Base-by-base conservation (phyloP, 2,797 vertebrate species). In the Pangasius djambal region DNA sequence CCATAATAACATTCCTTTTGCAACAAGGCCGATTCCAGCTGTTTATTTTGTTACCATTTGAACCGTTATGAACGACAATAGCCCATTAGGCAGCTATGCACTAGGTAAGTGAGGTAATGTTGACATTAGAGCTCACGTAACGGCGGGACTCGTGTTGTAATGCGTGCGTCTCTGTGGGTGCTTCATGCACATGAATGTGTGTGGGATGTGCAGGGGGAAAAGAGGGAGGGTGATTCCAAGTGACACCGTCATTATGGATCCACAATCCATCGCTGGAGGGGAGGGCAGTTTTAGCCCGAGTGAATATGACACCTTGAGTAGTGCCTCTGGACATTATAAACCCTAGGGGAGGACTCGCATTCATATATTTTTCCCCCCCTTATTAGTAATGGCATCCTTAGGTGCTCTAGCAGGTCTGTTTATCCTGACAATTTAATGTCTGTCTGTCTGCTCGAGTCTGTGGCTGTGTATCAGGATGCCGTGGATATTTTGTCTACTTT, bases 161-260 rank as follows among this genome's bases (percentile, higher is more conserved):
- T 88, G 81, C 89, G 89, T 10, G 63, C 86, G 90, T 55, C 86
- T 69, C 88, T 55, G 91, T 90, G 88, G 89, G 87, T 89, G 91
- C 92, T 94, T 92, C 92, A 92, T 94, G 93, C 90, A 63, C 92
- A 92, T 91, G 92, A 90, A 86, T 90, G 90, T 92, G 90, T 88
- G 83, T 55, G 87, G 44, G 72, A 40, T 55, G 77, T 67, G 6
- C 78, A 61, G 86, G 44, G 82, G 37, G 82, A 20, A 55, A 34
- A 78, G 61, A 40, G 85, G 83, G 88, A 57, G 89, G 82, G 83
- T 40, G 67, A 81, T 86, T 91, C 83, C 82, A 87, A 88, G 86
- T 88, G 86, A 86, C 89, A 86, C 89, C n/a, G 31, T 90, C 77
- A 90, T 88, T 88, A 86, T 82, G 57, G 74, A 82, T 85, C 83